Evolutionary conservation across 2,888 invertebrate genomes (phyloP), one percentile per base, ranked within the genome.

Genomic region (Copidosoma aretas): DNA sequence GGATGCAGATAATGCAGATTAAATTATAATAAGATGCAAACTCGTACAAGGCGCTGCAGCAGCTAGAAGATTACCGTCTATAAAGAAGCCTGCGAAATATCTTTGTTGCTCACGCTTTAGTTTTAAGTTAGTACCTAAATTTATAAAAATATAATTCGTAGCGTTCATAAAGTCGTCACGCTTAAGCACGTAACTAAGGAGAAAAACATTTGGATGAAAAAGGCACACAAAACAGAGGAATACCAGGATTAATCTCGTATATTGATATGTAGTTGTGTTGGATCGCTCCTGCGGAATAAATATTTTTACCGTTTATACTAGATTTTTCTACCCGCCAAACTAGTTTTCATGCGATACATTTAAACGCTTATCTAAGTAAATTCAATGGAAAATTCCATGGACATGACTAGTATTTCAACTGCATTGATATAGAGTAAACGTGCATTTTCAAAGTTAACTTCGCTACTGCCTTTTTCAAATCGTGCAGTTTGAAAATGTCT

Each of bases 21-120:
- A 41, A 60, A 76, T 76, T 76, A 74, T 77, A 75, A 53, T 74
- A 73, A 76, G 71, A 51, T 54, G 62, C 65, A 71, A 68, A 64
- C 65, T 65, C 41, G 51, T 21, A 4, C 46, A 46, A 51, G 49
- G 54, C 60, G 25, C 41, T 66, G 61, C 67, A 56, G 64, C 32
- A 51, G 51, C 52, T 46, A 43, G 67, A 61, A 67, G 63, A 51
- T 43, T n/a, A 58, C 54, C 25, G 49, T 12, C 19, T 53, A 32
- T 21, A 5, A 24, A 51, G 22, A 32, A 15, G 39, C 53, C 52
- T 66, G 21, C 17, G 17, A 68, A 60, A 58, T 32, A 32, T 67
- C 66, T 72, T 58, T 60, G 60, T 57, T 72, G 69, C 60, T 65
- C 24, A 62, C 12, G 25, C 54, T 62, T 62, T 67, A 67, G 39